phyloP scores from a whole-genome alignment of 37 sponge, comb jelly and placozoan genomes.

The Mnemiopsis leidyi region DNA sequence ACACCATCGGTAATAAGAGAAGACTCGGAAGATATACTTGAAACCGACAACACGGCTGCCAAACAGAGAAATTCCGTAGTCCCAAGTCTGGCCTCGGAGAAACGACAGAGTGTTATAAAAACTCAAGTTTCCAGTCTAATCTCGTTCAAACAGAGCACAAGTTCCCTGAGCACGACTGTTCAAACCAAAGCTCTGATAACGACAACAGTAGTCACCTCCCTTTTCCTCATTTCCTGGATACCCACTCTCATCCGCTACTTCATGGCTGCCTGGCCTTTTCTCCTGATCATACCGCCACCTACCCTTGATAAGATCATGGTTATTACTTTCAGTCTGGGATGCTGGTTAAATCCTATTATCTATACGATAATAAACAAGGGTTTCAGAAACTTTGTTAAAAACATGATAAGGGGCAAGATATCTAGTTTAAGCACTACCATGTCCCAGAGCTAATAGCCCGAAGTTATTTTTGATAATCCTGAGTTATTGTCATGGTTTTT shows the following conservation, averaged over 20 bases:
- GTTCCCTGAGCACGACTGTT: background rate
- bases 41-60: background rate
- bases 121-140: background rate
- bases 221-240: slow-evolving; percentile 27
- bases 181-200: slow-evolving; percentile 52
- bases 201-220: background rate
- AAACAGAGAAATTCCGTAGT: background rate
- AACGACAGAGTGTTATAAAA: background rate
- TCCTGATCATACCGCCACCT: background rate
- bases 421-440: no score
- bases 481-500: no score
- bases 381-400: slow-evolving; percentile 18
- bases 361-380: slow-evolving; percentile 10
- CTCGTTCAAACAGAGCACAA: background rate
- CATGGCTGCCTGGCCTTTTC: slow-evolving; percentile 33
- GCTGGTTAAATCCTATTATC: slow-evolving; percentile 20
- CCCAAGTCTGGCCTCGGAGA: background rate
- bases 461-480: no score
- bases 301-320: background rate
- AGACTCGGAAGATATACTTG: background rate
- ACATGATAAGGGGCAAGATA: background rate
- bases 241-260: slow-evolving; percentile 37
- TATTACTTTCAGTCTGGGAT: slow-evolving; percentile 40
- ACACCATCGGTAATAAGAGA: background rate
- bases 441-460: no score